These are phyloP conservation scores for Fregata magnificens DNA, from an alignment of 2,113 vertebrate genomes.

Conservation along the genomic window DNA sequence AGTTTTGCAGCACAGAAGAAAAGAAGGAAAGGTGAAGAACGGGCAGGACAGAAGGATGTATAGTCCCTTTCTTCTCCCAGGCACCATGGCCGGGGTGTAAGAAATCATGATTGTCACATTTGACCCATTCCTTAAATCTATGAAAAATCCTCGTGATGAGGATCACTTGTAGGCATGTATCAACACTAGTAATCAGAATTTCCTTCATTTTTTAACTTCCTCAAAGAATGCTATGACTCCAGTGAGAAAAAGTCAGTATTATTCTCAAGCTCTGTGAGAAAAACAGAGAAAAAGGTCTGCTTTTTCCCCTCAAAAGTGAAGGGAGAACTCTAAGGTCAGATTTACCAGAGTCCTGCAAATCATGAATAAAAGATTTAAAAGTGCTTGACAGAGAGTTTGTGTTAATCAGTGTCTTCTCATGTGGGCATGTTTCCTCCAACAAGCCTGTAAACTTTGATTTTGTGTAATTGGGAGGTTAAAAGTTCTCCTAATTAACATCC, in stretches of 20 bases:
- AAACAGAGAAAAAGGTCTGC: background rate
- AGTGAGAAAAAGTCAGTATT: background rate
- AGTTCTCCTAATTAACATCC: conserved; percentile 39
- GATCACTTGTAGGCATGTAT: background rate
- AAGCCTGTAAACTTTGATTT: conserved; percentile 41
- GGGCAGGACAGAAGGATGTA: background rate
- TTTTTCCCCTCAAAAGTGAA: background rate
- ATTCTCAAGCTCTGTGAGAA: background rate
- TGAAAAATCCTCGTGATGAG: background rate
- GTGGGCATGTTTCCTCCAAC: background rate
- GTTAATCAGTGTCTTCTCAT: conserved; percentile 24
- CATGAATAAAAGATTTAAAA: conserved; percentile 39
- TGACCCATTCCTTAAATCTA: background rate
- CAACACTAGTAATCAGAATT: background rate
- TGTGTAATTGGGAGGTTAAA: conserved; percentile 28
- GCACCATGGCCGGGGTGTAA: background rate
- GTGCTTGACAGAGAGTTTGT: background rate
- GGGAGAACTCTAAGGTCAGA: background rate
- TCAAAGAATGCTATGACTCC: background rate
- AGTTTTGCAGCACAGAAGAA: background rate
- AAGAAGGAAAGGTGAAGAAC: background rate
- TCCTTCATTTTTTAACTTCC: background rate
- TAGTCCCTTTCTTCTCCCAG: background rate
- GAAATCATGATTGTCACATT: background rate
- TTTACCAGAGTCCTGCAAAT: background rate